Base-by-base conservation (phyloP, 2,113 vertebrate genomes). In the Piaya cayana region DNA sequence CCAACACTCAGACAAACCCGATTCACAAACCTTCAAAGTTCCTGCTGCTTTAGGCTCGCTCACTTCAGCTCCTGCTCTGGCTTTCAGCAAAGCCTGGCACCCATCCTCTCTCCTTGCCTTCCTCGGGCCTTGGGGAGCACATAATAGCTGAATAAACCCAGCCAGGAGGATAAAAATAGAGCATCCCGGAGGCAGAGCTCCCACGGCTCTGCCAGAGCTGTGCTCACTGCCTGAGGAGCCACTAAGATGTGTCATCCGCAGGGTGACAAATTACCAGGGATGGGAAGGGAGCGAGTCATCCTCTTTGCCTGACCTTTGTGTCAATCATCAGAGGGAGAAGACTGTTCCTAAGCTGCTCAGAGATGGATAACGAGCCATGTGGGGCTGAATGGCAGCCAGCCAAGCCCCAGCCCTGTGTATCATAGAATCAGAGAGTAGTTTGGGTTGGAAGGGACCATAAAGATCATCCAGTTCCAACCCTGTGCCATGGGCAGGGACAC, bases 311-410 rank as follows among this genome's bases (percentile, higher is more conserved):
- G 90, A 79, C 67, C 94, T 36, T n/a, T 2, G 26, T 56, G 67
- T 39, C 86, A 62, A 1, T 29, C 26, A 9, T 3, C 56, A 12
- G 36, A 37, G 20, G 25, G 53, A 52, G 78, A 32, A 36, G 18
- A 12, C 26, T 36, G 11, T 3, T 87, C 69, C 56, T 0, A 1
- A 43, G 53, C 17, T 9, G 0, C 42, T 79, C 10, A 1, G 39
- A 34, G 25, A 27, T 0, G 6, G 42, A 4, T 22, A 49, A 59
- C 0, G 17, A 82, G 67, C 50, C 26, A 0, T 1, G 4, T 1
- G 4, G 20, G 67, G 32, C 49, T 62, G 30, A 20, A 1, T 16
- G 6, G 55, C 21, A 21, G 16, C 22, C 36, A 8, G 50, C 25
- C 7, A 0, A 5, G 58, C 34, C 34, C 37, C 6, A 3, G 4